These are phyloP conservation scores for Pogonus chalceus DNA, from an alignment of 1,140 invertebrate species.

Conservation along the genomic window DNA sequence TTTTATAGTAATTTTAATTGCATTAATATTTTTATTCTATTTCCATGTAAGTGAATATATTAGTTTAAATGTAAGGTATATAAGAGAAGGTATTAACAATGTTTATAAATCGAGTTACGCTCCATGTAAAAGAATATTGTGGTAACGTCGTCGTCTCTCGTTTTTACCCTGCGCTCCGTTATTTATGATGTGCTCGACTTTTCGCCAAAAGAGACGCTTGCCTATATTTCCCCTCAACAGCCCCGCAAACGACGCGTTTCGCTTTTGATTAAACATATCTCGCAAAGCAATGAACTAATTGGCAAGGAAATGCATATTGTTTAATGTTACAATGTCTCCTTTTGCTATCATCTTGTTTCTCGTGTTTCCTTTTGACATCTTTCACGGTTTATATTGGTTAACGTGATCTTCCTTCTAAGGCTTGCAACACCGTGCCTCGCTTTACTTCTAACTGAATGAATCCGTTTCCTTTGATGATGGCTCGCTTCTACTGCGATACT, in stretches of 20 bases:
- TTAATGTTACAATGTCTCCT: background rate
- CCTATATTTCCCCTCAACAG: background rate
- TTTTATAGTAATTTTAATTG: too few relatives aligned
- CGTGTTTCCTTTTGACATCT: background rate
- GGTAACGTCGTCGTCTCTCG: too few relatives aligned
- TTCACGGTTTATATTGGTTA: background rate
- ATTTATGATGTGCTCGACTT: background rate
- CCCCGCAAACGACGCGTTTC: background rate
- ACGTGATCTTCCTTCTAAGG: background rate
- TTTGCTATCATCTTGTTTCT: background rate
- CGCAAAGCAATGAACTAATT: background rate
- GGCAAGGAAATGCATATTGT: background rate
- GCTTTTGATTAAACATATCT: background rate
- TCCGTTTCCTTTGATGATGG: background rate
- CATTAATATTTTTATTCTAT: too few relatives aligned
- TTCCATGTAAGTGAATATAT: too few relatives aligned
- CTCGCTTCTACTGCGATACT: too few relatives aligned
- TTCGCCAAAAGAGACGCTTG: background rate
- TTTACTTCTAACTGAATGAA: too few relatives aligned
- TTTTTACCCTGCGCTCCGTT: too few relatives aligned
- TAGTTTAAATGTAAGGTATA: too few relatives aligned
- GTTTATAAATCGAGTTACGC: background rate
- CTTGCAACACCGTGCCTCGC: too few relatives aligned
- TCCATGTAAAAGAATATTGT: too few relatives aligned
- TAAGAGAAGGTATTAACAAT: too few relatives aligned